A percentile compares a stretch with the other conserved stretches of the same genome.
Conservation (phyloP, 1,140 invertebrate genomes). For the Idris sp. region DNA sequence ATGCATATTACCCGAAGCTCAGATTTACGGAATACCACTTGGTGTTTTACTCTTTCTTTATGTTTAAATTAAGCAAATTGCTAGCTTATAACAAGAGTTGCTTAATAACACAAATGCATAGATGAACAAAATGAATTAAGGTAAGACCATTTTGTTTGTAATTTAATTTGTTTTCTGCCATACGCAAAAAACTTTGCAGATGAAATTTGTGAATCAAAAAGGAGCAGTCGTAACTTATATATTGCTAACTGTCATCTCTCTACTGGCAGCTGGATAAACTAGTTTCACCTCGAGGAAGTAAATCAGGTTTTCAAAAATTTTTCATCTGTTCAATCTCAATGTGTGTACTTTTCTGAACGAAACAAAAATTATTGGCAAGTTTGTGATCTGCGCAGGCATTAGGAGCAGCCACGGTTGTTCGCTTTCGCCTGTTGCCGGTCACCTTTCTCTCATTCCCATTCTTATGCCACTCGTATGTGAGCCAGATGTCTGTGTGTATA, state of each 20-base stretch:
- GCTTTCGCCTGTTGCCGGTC: slow-evolving; percentile 55
- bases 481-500: slow-evolving; percentile 6
- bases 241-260: slow-evolving; percentile 38
- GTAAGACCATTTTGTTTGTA: no score
- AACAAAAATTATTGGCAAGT: slow-evolving; percentile 33
- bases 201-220: no score
- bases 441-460: slow-evolving; percentile 63
- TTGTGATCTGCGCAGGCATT: slow-evolving; percentile 51
- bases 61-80: slow-evolving; percentile 26
- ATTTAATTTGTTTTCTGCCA: no score
- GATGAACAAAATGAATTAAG: no score
- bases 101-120: no score
- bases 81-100: slow-evolving; percentile 1
- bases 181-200: no score
- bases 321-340: no score
- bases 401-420: slow-evolving; percentile 51
- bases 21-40: slow-evolving; percentile 51
- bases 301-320: no score
- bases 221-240: no score
- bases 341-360: no score
- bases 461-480: slow-evolving; percentile 42
- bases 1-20: slow-evolving; percentile 44
- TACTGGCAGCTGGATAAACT: slow-evolving; percentile 25
- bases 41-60: slow-evolving; percentile 8
- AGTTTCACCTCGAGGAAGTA: no score